Base-by-base conservation (phyloP, 2,888 invertebrate genomes). In the Parelbella ahira region DNA sequence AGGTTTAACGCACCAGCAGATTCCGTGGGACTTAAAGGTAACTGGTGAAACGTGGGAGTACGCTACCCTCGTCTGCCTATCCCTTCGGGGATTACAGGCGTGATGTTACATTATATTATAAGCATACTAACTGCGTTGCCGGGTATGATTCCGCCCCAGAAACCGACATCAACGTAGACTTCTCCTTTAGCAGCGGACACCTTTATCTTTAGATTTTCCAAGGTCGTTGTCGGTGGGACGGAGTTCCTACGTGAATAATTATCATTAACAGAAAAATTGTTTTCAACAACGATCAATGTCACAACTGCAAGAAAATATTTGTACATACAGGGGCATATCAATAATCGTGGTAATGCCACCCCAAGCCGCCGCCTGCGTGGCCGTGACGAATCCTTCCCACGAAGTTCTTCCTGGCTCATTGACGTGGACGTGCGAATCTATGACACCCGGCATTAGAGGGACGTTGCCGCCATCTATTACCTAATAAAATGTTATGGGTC, bases 91-190 rank as follows among this genome's bases (percentile, higher is more conserved):
- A n/a, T n/a, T n/a, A n/a, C n/a, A n/a, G n/a, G n/a, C n/a, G n/a
- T n/a, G n/a, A n/a, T n/a, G n/a, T n/a, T n/a, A n/a, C n/a, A n/a
- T n/a, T n/a, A n/a, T n/a, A n/a, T n/a, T n/a, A n/a, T n/a, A n/a
- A n/a, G n/a, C n/a, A n/a, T n/a, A n/a, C n/a, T n/a, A n/a, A n/a
- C n/a, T n/a, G n/a, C n/a, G 68, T 93, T 93, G 44, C 88, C 90
- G 0, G 91, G 92, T 32, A 93, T 88, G 0, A 93, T 88, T n/a
- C 93, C 93, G 6, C 93, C 93, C 93, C 93, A 94, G 69, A 93
- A 93, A 1, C 90, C 93, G 27, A 93, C 91, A 62, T 94, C 93
- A 0, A 93, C 90, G 51, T 84, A 91, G 11, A 91, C 80, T 52
- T 90, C 88, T 1, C 87, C 89, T 21, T 79, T 68, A 0, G 93